Conservation (phyloP, 2,113 vertebrate species). For the Lamprologus tigripictilis region DNA sequence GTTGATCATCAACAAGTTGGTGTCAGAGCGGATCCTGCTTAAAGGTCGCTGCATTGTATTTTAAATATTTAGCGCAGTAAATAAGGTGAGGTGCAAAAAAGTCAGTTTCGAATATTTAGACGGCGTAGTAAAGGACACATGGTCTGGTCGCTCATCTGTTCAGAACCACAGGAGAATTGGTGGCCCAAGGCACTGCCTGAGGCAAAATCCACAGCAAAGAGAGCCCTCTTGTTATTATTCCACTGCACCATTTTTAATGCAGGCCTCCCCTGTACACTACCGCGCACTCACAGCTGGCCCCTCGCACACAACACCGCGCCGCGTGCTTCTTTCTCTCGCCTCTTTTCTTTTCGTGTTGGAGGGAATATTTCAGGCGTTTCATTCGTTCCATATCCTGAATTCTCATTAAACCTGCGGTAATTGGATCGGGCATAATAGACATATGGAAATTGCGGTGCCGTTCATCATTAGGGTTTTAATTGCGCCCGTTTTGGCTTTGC, state of each 20-base stretch:
- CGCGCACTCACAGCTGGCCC: conserved; percentile 35
- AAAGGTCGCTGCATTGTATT: neutral
- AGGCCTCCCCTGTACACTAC: conserved; percentile 6
- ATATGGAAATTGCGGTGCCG: conserved; percentile 75
- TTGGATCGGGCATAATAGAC: conserved; percentile 69
- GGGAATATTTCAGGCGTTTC: conserved; percentile 52
- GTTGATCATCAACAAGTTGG: conserved; percentile 3
- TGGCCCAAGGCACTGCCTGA: conserved; percentile 52
- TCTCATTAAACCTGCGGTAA: conserved; percentile 69
- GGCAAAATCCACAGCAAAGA: conserved; percentile 53
- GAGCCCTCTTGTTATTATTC: conserved; percentile 50
- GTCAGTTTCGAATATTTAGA: conserved; percentile 25
- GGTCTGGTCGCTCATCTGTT: conserved; percentile 59
- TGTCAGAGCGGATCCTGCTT: neutral
- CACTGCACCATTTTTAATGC: neutral
- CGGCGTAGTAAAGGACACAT: conserved; percentile 37
- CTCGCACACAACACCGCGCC: conserved; percentile 6
- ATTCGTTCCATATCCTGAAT: conserved; percentile 49
- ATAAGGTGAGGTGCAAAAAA: conserved; percentile 32
- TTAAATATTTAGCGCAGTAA: conserved; percentile 37
- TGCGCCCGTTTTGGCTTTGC: conserved; percentile 45
- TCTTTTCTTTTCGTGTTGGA: neutral
- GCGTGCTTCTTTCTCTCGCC: neutral
- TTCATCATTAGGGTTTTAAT: conserved; percentile 77
- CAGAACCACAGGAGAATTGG: conserved; percentile 45